Percentiles rank a stretch among this genome's conserved stretches.
These are phyloP conservation scores for Bombyx mandarina DNA, from an alignment of 1,140 invertebrate genomes.

Conservation along the genomic window DNA sequence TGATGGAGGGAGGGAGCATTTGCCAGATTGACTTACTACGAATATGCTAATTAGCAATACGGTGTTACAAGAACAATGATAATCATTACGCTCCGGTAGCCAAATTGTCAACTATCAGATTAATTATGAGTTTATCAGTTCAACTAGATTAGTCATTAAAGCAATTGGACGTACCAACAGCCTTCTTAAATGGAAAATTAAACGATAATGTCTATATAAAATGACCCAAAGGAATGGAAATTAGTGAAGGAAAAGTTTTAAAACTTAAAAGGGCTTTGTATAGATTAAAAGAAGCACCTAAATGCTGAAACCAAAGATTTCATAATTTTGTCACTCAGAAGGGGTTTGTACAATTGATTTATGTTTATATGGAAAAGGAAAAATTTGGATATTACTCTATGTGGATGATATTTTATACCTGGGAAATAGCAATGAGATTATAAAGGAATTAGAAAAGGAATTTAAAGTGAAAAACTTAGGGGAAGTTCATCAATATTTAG, in stretches of 20 bases:
- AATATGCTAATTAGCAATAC: too few species aligned
- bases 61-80: too few species aligned
- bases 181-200: constrained; percentile 11
- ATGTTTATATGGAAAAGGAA: constrained; percentile 9
- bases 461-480: too few species aligned
- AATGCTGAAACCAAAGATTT: constrained; percentile 12
- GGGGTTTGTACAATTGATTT: constrained; percentile 13
- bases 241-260: constrained; percentile 4
- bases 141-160: constrained; percentile 7
- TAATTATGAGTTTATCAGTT: constrained; percentile 4
- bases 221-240: constrained; percentile 8
- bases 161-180: constrained; percentile 12
- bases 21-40: too few species aligned
- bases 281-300: constrained; percentile 11
- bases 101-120: constrained; percentile 7
- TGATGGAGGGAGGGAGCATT: too few species aligned
- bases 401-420: constrained; percentile 12
- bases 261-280: constrained; percentile 12
- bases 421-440: constrained; percentile 3
- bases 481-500: too few species aligned
- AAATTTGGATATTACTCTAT: constrained; percentile 8
- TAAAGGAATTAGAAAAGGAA: too few species aligned
- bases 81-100: constrained; percentile 13
- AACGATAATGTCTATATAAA: constrained; percentile 10
- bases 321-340: constrained; percentile 1